Percentiles rank a stretch among this genome's conserved stretches.
Evolutionary conservation across 2,113 vertebrate species (phyloP).

Genomic region (Oophaga pumilio): DNA sequence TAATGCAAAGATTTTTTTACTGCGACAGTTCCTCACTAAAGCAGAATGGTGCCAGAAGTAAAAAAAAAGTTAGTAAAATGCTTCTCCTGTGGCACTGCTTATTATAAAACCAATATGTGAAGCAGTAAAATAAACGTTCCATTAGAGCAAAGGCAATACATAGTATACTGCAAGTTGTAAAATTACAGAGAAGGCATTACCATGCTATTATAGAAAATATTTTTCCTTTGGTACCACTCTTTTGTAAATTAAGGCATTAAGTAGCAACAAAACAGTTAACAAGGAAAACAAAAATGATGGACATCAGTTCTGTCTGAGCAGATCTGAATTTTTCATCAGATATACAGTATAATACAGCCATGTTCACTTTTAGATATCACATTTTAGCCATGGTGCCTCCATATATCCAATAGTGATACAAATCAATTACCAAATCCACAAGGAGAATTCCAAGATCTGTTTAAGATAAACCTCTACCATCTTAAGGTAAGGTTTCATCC

Average conservation of each 20-base stretch:
- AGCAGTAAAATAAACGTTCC: slow-evolving; percentile 8
- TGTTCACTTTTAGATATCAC: not conserved
- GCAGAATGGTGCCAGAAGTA: not conserved
- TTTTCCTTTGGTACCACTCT: not conserved
- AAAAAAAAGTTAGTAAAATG: not conserved
- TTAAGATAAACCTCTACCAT: not conserved
- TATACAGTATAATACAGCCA: not conserved
- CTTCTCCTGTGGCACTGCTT: not conserved
- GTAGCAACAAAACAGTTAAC: not conserved
- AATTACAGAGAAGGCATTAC: not conserved
- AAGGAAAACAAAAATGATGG: not conserved
- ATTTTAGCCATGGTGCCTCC: not conserved
- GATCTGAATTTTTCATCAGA: not conserved
- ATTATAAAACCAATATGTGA: slow-evolving; percentile 10
- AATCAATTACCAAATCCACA: not conserved
- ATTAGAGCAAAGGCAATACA: not conserved
- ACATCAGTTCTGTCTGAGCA: not conserved
- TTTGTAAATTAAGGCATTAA: slow-evolving; percentile 8
- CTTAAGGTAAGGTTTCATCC: not conserved
- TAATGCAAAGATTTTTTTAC: not conserved
- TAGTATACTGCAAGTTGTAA: not conserved
- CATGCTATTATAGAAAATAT: not conserved
- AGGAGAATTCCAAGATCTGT: not conserved
- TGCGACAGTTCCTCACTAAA: not conserved
- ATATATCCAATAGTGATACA: not conserved